Base-by-base conservation (phyloP, 2,888 invertebrate species). In the Tetramorium bicarinatum region DNA sequence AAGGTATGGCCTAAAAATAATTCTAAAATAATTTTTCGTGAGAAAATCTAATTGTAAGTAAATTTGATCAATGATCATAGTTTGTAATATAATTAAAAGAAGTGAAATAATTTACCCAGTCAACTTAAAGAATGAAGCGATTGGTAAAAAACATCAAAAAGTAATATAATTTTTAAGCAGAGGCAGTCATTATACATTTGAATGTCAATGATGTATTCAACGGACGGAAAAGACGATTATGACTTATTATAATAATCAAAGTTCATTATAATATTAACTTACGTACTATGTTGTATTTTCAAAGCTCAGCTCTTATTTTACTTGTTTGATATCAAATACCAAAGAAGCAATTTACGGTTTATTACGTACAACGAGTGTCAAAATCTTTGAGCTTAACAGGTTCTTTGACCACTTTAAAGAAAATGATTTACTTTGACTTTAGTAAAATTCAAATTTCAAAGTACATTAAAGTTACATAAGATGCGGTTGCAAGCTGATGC, bases 381-480 rank as follows among this genome's bases (percentile, higher is more conserved):
- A 18, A 56, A 13, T 44, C 18, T 4, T 71, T 71, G n/a, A 71
- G 0, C 7, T 54, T 56, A 56, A 56, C 25, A 41, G 3, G 56
- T 41, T 38, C 11, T 72, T 38, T n/a, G 6, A 21, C n/a, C 29
- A 69, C 3, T 72, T 72, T 56, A 9, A 44, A 56, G 4, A 41
- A 1, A 25, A 25, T 4, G 7, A 41, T 56, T 72, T 69, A 49
- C n/a, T 52, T 72, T 25, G 54, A 25, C 3, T 72, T 56, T 9
- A 25, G 0, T 21, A 41, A 72, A 25, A 56, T 56, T 41, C 13
- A 72, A 18, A 56, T 56, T 25, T 56, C 11, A 18, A 15, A 54
- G 9, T 18, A 11, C 21, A 72, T 54, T 54, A 72, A 41, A 56
- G 25, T 72, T 72, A 72, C 38, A 15, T 38, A 72, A 72, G 21